Conservation (phyloP, 1,140 invertebrate species). For the Drosophila melanica region DNA sequence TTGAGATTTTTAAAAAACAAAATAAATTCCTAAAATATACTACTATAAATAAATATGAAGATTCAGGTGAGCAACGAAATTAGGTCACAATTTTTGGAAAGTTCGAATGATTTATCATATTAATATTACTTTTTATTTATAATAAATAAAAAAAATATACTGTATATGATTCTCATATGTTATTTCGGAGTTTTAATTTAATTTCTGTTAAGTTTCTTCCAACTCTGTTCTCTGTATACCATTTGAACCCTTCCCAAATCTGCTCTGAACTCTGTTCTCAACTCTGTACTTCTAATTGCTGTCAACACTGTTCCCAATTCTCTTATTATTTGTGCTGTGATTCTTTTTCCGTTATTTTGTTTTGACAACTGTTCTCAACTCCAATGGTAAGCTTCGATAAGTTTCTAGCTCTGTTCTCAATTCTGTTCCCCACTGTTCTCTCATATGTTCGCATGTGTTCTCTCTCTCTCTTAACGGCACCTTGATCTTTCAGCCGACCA, state of each 20-base stretch:
- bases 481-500: neutral
- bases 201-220: neutral
- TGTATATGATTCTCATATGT: no score
- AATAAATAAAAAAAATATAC: no score
- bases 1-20: neutral
- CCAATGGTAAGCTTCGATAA: no score
- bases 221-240: neutral
- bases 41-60: slow-evolving; percentile 1
- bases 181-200: no score
- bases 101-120: neutral
- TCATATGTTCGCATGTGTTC: no score
- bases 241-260: neutral
- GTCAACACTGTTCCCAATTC: neutral
- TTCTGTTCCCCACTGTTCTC: neutral
- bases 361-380: neutral
- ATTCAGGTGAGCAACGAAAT: slow-evolving; percentile 11
- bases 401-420: neutral
- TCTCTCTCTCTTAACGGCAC: neutral
- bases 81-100: slow-evolving; percentile 3
- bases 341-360: neutral
- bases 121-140: no score
- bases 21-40: slow-evolving; percentile 1
- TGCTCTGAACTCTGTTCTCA: neutral
- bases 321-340: neutral
- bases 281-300: neutral